Percentiles rank a stretch among this genome's conserved stretches.
Evolutionary conservation across 2,888 invertebrate species (phyloP).

Genomic region (Biston betularia): DNA sequence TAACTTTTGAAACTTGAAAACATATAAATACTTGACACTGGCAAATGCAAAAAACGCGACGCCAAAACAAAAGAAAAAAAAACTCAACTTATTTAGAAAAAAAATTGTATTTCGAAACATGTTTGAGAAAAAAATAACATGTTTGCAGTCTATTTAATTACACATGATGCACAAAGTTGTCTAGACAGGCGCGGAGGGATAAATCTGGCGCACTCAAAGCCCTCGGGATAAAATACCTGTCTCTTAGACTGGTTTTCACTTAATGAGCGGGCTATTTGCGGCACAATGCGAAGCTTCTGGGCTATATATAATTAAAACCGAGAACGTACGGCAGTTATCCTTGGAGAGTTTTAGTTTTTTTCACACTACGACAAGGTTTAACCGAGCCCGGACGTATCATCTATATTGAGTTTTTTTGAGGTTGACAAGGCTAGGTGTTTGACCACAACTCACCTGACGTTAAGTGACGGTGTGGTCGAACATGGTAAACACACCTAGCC

Average conservation of each 20-base stretch:
- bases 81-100: too few species aligned
- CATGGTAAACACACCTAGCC: too few species aligned
- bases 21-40: too few species aligned
- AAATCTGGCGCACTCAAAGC: slow-evolving; percentile 44
- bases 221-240: slow-evolving; percentile 44
- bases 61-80: too few species aligned
- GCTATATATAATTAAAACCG: slow-evolving; percentile 56
- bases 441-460: too few species aligned
- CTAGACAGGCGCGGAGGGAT: slow-evolving; percentile 31
- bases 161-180: slow-evolving; percentile 16
- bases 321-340: slow-evolving; percentile 47
- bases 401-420: too few species aligned
- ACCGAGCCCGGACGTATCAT: background rate
- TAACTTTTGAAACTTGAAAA: too few species aligned
- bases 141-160: slow-evolving; percentile 2
- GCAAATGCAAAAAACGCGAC: too few species aligned
- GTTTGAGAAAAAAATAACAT: background rate
- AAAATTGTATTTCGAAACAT: too few species aligned
- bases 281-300: slow-evolving; percentile 45
- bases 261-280: slow-evolving; percentile 61
- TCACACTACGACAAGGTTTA: background rate
- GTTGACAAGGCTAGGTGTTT: too few species aligned
- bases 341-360: slow-evolving; percentile 7
- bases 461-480: too few species aligned
- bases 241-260: slow-evolving; percentile 52